Evolutionary conservation across 92 coral and sea anemone genomes (phyloP).

Genomic region (Palythoa heliodiscus): DNA sequence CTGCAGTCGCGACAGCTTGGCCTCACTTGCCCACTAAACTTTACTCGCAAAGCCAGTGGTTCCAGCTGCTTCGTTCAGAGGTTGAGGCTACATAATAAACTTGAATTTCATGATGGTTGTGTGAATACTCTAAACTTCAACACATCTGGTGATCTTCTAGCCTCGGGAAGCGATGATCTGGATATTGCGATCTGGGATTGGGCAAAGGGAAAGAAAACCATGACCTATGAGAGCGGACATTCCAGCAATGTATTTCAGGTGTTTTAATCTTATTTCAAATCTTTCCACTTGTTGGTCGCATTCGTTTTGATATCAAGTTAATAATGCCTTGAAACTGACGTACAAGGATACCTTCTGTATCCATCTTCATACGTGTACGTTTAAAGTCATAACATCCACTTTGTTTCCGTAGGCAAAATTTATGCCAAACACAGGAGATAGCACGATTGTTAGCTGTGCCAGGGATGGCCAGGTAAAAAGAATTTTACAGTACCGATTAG

Average conservation of each 20-base stretch:
- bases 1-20: slow-evolving; percentile 91
- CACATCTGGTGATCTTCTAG: slow-evolving; percentile 85
- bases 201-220: slow-evolving; percentile 87
- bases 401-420: slow-evolving; percentile 83
- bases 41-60: slow-evolving; percentile 84
- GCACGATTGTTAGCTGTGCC: slow-evolving; percentile 94
- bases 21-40: slow-evolving; percentile 69
- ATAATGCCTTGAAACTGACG: not conserved
- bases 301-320: not conserved
- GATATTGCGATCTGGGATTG: slow-evolving; percentile 98
- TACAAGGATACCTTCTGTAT: not conserved
- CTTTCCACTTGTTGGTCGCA: not conserved
- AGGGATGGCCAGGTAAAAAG: slow-evolving; percentile 92
- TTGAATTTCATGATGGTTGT: slow-evolving; percentile 88
- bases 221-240: slow-evolving; percentile 95
- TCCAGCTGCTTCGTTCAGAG: slow-evolving; percentile 81
- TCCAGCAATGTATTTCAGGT: slow-evolving; percentile 98
- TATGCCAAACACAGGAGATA: slow-evolving; percentile 92
- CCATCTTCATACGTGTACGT: not conserved
- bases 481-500: too few species aligned
- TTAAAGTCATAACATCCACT: not conserved
- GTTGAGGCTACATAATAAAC: slow-evolving; percentile 73
- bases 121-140: slow-evolving; percentile 95
- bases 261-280: slow-evolving; percentile 5
- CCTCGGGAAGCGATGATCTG: slow-evolving; percentile 96